Base-by-base conservation (phyloP, 2,113 vertebrate genomes). In the Chloebia gouldiae region DNA sequence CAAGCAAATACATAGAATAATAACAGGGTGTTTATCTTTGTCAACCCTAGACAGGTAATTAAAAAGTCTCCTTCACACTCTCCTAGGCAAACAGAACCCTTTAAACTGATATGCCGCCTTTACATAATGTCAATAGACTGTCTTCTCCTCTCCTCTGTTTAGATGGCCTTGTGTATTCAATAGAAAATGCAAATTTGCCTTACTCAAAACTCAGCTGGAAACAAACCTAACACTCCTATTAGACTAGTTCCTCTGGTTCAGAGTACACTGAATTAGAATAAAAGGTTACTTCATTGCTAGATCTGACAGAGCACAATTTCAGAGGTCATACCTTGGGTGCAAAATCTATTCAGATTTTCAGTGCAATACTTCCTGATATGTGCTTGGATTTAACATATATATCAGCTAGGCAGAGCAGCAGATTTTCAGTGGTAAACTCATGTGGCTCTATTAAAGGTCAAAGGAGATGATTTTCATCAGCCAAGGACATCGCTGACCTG, bases 61-160 rank as follows among this genome's bases (percentile, higher is more conserved):
- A 97, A 97, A 96, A 79, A 97, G 95, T 90, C 79, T 91, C 92
- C 95, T 96, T 97, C 95, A 95, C 96, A 96, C 68, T 95, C 95
- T 94, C 93, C 95, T 92, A 85, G 57, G 96, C 94, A 97, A 97
- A 95, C 90, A 95, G 90, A 96, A 92, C 47, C 88, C 93, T 95
- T 96, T 93, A 92, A 96, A 94, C 80, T 51, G 94, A 93, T 95
- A 90, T 27, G 76, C 53, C 2, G 3, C 79, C 91, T 96, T 95
- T 95, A 89, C 91, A 94, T 95, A 96, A 94, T 94, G 81, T 97
- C 95, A 92, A 92, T 93, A 95, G 75, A 92, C 69, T 8, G 23
- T 84, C 92, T 91, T 72, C 71, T 88, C 42, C 85, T 92, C 40
- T 56, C 83, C 69, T 70, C 70, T 92, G 84, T 87, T 94, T 93